Conservation (phyloP, 1,140 invertebrate species). For the Sipha flava region DNA sequence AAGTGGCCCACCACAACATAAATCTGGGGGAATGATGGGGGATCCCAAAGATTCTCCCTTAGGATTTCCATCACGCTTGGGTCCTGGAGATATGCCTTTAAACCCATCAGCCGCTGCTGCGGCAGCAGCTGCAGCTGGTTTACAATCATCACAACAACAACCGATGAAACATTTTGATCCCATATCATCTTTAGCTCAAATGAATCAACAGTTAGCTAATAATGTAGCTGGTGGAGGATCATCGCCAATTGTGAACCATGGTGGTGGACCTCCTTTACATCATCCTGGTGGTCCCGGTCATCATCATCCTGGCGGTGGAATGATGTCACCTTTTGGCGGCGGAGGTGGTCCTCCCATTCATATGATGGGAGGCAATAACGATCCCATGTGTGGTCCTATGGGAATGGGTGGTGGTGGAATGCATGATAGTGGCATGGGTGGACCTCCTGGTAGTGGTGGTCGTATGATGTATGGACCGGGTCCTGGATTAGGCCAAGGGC, state of each 20-base stretch:
- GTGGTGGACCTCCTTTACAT: constrained; percentile 40
- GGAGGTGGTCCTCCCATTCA: constrained; percentile 44
- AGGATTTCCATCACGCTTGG: constrained; percentile 35
- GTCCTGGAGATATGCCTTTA: constrained; percentile 66
- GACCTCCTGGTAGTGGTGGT: constrained; percentile 42
- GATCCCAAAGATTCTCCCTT: constrained; percentile 35
- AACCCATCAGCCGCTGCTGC: constrained; percentile 64
- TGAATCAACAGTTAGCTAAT: constrained; percentile 83
- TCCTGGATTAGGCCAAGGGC: constrained; percentile 35
- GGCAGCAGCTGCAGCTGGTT: constrained; percentile 44
- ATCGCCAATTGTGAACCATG: constrained; percentile 46
- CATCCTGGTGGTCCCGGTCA: constrained; percentile 44
- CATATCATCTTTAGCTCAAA: constrained; percentile 85
- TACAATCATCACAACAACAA: constrained; percentile 44
- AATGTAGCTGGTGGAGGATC: constrained; percentile 50
- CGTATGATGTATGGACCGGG: constrained; percentile 42
- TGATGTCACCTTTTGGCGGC: constrained; percentile 47
- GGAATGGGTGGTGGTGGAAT: constrained; percentile 40
- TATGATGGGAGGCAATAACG: constrained; percentile 47
- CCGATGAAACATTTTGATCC: constrained; percentile 67
- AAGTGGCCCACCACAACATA: not conserved
- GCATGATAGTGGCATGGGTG: constrained; percentile 44
- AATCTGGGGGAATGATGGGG: constrained; percentile 42
- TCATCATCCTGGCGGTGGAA: constrained; percentile 36
- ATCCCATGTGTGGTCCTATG: constrained; percentile 47